phyloP scores from a whole-genome alignment of 2,888 invertebrate species.

The Phytoseiulus persimilis region DNA sequence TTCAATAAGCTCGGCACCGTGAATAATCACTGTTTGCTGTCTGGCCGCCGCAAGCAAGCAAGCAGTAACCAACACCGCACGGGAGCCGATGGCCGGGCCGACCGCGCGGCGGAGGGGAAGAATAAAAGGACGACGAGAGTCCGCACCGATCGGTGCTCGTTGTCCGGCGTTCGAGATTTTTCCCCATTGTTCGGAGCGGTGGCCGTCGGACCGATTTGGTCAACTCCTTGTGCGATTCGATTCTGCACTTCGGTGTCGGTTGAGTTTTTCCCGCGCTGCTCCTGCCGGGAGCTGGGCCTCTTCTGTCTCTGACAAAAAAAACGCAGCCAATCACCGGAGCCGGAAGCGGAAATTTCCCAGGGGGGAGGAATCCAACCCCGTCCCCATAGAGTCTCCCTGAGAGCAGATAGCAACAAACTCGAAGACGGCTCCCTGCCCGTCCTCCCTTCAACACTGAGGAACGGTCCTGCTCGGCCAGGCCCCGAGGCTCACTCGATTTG shows the following conservation, averaged over 20 bases:
- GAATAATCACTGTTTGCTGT: not conserved
- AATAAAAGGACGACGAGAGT: too few species aligned
- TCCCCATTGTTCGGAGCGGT: not conserved
- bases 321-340: not conserved
- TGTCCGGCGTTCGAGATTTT: too few species aligned
- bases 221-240: not conserved
- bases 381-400: not conserved
- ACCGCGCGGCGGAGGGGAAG: not conserved
- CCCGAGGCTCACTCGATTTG: not conserved
- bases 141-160: too few species aligned
- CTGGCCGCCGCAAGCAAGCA: not conserved
- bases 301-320: not conserved
- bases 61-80: not conserved
- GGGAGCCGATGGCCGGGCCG: not conserved
- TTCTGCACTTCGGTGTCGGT: not conserved
- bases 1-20: constrained; percentile 1
- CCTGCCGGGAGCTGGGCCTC: not conserved
- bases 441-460: too few species aligned
- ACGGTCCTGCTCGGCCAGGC: too few species aligned
- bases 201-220: not conserved
- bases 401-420: too few species aligned
- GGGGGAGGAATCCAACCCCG: not conserved
- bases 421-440: too few species aligned
- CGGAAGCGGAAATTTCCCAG: not conserved
- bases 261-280: not conserved